These are phyloP conservation scores for Strigamia transsilvanica DNA, from an alignment of 2,888 invertebrate species.

Conservation along the genomic window DNA sequence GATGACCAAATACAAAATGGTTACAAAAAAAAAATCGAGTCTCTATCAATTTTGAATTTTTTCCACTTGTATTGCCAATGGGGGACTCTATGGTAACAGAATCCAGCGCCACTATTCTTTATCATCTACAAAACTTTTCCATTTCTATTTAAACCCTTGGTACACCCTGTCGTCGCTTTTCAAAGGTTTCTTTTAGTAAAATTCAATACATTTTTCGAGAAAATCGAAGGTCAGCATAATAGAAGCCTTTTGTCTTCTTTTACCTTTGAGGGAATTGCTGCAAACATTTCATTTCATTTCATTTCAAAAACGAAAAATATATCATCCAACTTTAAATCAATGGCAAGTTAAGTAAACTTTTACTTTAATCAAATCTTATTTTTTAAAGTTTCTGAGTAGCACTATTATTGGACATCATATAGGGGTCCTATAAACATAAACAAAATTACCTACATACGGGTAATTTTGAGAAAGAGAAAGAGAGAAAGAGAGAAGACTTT, in stretches of 20 bases:
- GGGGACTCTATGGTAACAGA: background rate
- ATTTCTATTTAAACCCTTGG: background rate
- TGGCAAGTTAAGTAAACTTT: background rate
- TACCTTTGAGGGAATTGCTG: conserved; percentile 14
- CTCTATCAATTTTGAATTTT: too few species aligned
- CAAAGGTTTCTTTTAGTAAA: background rate
- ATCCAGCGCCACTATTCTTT: background rate
- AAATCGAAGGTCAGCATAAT: background rate
- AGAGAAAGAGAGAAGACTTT: background rate
- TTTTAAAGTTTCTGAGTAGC: background rate
- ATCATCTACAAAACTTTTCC: background rate
- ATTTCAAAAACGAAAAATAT: background rate
- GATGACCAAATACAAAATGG: too few species aligned
- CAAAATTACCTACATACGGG: background rate
- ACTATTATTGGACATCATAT: background rate
- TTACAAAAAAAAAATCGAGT: too few species aligned
- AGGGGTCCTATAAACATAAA: background rate
- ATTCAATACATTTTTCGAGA: conserved; percentile 20
- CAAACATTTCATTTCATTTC: conserved; percentile 7
- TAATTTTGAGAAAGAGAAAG: background rate
- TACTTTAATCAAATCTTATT: background rate
- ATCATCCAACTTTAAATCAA: background rate
- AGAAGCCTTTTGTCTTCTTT: conserved; percentile 11
- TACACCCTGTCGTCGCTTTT: background rate
- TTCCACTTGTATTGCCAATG: too few species aligned